Conservation (phyloP, 2,888 invertebrate species). For the Erannis defoliaria region DNA sequence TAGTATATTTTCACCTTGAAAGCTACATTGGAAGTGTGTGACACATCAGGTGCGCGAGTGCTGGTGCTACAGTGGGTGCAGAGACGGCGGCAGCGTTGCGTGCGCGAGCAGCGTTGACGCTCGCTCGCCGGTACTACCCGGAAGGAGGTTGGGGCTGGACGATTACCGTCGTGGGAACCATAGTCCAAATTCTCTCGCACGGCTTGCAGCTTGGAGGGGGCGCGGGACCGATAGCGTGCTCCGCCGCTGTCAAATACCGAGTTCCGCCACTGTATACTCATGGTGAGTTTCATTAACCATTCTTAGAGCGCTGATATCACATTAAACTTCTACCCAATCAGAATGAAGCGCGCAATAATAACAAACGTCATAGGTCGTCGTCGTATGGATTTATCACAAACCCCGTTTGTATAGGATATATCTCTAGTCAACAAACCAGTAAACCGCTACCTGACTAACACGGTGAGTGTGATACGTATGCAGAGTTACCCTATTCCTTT, state of each 20-base stretch:
- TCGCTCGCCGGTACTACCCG: conserved; percentile 93
- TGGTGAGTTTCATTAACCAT: conserved; percentile 80
- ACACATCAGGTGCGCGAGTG: conserved; percentile 82
- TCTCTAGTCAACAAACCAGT: neutral
- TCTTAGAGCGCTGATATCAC: no score
- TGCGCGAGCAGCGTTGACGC: conserved; percentile 88
- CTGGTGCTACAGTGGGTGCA: conserved; percentile 77
- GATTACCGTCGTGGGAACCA: conserved; percentile 90
- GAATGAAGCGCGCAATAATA: no score
- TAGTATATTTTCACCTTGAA: conserved; percentile 24
- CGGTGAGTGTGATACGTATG: neutral
- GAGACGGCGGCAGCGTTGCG: conserved; percentile 82
- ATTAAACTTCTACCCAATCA: no score
- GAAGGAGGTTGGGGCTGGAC: conserved; percentile 97
- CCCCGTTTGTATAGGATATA: neutral
- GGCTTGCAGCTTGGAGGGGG: conserved; percentile 91
- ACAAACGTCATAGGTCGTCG: no score
- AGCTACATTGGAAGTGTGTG: conserved; percentile 52
- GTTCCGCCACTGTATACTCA: conserved; percentile 88
- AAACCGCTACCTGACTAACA: neutral
- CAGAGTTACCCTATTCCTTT: neutral
- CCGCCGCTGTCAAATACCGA: conserved; percentile 87
- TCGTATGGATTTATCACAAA: no score
- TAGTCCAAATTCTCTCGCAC: conserved; percentile 91
- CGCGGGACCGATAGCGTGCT: conserved; percentile 88